phyloP scores from a whole-genome alignment of 2,888 invertebrate species.

The Trachelus iudaicus region DNA sequence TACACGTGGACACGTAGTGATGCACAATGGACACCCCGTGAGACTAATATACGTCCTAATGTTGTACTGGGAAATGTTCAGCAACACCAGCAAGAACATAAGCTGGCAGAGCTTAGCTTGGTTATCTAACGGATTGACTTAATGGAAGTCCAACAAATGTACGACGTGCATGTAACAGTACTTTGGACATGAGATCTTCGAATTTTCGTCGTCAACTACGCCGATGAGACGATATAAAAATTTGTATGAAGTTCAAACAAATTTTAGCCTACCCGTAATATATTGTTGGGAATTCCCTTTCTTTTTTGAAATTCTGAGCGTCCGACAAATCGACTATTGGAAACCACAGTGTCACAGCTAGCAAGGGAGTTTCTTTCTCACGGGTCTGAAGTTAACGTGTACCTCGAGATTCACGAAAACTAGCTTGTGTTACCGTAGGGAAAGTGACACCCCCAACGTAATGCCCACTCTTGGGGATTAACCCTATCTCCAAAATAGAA shows the following conservation, averaged over 20 bases:
- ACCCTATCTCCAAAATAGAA: neutral
- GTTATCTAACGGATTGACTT: constrained; percentile 34
- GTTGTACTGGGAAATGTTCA: neutral
- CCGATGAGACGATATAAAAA: neutral
- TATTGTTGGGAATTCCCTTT: neutral
- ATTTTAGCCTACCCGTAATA: neutral
- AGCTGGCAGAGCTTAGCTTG: constrained; percentile 9
- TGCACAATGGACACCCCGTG: constrained; percentile 23
- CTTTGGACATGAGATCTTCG: neutral
- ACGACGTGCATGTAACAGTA: constrained; percentile 3
- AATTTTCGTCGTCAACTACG: neutral
- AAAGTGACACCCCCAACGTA: constrained; percentile 7
- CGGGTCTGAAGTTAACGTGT: neutral
- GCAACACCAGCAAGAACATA: constrained; percentile 4
- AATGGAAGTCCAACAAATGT: constrained; percentile 44
- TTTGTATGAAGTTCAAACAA: neutral
- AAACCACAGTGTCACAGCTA: neutral
- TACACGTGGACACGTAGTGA: constrained; percentile 13
- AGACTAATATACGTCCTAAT: neutral
- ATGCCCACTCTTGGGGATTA: neutral
- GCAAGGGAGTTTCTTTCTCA: neutral
- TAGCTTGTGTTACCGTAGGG: neutral
- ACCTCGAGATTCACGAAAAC: neutral
- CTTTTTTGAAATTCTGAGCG: neutral
- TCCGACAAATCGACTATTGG: neutral